phyloP scores from a whole-genome alignment of 2,113 vertebrate species.

The Clarias batrachus region DNA sequence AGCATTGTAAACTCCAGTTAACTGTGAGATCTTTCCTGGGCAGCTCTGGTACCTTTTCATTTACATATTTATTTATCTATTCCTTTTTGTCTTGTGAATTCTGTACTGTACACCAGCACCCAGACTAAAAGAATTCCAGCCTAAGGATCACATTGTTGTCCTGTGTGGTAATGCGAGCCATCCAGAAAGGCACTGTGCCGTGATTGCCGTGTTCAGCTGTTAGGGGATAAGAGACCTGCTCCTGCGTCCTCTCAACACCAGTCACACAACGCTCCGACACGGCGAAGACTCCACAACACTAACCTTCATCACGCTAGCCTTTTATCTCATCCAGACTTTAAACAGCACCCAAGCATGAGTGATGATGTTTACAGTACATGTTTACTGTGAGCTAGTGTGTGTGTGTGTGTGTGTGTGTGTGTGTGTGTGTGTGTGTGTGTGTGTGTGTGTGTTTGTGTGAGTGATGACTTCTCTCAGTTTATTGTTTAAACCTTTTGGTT shows the following conservation, averaged over 20 bases:
- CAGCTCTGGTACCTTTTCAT: not conserved
- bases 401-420: not conserved
- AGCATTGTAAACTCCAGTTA: not conserved
- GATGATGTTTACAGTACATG: not conserved
- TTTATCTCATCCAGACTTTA: not conserved
- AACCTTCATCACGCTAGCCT: not conserved
- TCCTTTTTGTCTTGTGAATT: not conserved
- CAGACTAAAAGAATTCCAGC: too few relatives aligned
- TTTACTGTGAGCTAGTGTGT: not conserved
- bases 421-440: not conserved
- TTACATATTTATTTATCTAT: not conserved
- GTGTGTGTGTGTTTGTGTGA: not conserved
- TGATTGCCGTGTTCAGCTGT: conserved; percentile 24
- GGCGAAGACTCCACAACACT: not conserved
- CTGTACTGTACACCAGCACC: not conserved
- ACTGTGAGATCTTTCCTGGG: not conserved
- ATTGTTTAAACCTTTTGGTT: not conserved
- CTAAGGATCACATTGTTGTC: not conserved
- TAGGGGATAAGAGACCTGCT: conserved; percentile 43
- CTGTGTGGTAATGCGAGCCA: not conserved
- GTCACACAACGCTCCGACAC: conserved; percentile 5
- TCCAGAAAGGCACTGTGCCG: not conserved
- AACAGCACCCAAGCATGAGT: not conserved
- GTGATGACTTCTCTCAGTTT: not conserved
- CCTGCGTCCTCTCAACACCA: not conserved